Evolutionary conservation across 2,888 invertebrate genomes (phyloP), one percentile per base, ranked within the genome.

Genomic region (Eulithis prunata): DNA sequence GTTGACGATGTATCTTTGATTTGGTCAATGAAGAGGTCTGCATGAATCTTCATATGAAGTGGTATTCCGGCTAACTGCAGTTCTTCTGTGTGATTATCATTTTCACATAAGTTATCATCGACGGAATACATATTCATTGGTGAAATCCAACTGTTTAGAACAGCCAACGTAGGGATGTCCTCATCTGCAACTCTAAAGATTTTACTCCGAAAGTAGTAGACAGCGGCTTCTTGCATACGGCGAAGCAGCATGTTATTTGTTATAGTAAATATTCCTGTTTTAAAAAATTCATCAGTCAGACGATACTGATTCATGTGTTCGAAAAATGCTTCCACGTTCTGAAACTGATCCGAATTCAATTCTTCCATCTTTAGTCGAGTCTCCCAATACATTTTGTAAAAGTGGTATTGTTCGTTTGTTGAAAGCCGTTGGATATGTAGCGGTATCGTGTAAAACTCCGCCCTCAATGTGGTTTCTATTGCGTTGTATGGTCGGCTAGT

Each of bases 11-110:
- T 52, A 12, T 32, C 52, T 32, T 32, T 52, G n/a, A 52, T 52
- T 36, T 52, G 32, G 12, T 32, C 11, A 7, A 52, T 32, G 32
- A 52, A 52, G 32, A 52, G 32, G n/a, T 52, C 52, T 32, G 52
- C 52, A 32, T 52, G n/a, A 12, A 52, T 52, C 52, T 52, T 52
- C 36, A 52, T 52, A 32, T 52, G 52, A 12, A 52, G 52, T 12
- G 52, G 52, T 52, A 52, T 36, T 6, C 52, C 52, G 7, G 52
- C 32, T 5, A 52, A 12, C 12, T 2, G 21, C 21, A 21, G 21
- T 21, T 21, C 21, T 21, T 21, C 21, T 21, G 21, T 1, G 21
- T 21, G 21, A 21, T 21, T 21, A 21, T 21, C 21, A 21, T 21
- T 21, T 21, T 21, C 21, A 21, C 21, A 1, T 21, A 21, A 2